Evolutionary conservation across 2,888 invertebrate species (phyloP), one percentile per base, ranked within the genome.

Genomic region (Nasonia oneida): DNA sequence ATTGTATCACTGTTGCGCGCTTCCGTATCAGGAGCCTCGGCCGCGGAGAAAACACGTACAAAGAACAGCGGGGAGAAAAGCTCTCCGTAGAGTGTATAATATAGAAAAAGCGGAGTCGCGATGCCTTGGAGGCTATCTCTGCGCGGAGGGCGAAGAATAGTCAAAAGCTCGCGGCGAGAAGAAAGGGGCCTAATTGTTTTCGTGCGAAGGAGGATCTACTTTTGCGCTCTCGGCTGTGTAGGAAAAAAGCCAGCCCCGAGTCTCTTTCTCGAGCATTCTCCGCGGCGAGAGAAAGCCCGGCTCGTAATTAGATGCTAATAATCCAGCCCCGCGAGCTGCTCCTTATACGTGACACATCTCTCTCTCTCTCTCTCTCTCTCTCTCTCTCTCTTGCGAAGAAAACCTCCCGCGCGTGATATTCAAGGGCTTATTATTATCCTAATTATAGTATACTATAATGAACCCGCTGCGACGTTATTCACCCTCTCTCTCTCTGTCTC

Each of bases 391-490:
- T 8, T 88, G 88, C 88, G 89, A 91, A 91, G 91, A 91, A 92
- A 90, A 90, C 90, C 91, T 89, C 61, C 14, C 89, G 88, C 64
- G 61, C 64, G 61, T 29, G 33, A 90, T 90, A 91, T 88, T 90
- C 90, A 90, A 90, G 91, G 91, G 92, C 91, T 92, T 93, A 93
- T 93, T 93, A 93, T 93, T 91, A 92, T 93, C 93, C 93, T 93
- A 93, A 93, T 93, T 93, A 93, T 91, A 93, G 92, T 92, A 93
- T 91, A 91, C 91, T 91, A 93, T 91, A 92, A 93, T 93, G 93
- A 93, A 92, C 91, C 90, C 91, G 90, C 90, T 89, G 90, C 88
- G 87, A 89, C 81, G 29, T 12, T 10, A 77, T 78, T 89, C 90
- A 89, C 89, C 89, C 90, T 89, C 89, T 81, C 89, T 86, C 81